Base-by-base conservation (phyloP, 2,888 invertebrate species). In the Ormyrus thymus region DNA sequence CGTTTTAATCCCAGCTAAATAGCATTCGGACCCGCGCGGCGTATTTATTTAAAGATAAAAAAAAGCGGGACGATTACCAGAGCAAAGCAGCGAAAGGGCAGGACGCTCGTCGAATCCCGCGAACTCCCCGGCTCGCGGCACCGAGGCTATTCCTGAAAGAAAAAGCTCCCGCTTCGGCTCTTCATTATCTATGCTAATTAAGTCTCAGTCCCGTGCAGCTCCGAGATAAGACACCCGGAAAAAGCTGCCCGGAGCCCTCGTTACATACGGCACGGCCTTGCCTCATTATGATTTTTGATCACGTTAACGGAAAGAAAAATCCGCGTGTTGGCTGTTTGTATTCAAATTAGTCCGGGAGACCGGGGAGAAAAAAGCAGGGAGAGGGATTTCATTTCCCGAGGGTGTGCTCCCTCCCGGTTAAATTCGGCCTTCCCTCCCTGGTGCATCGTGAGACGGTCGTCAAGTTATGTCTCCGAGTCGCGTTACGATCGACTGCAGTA, bases 151-250 rank as follows among this genome's bases (percentile, higher is more conserved):
- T 53, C 8, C n/a, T 4, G 11, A 13, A 59, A 58, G 29, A n/a
- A 10, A 13, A 46, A 68, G 45, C 11, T 50, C 15, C 4, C 13
- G 9, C 68, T 59, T 68, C 13, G 46, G 10, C 10, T 45, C n/a
- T 53, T 51, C 46, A 59, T 75, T 75, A 68, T 59, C 59, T 61
- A 68, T 66, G 59, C 53, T 68, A 68, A 75, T 50, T 75, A 53
- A 51, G 53, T 11, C 53, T 29, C 45, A 4, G 29, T 29, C 0
- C 29, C 43, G n/a, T 7, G 50, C 29, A 8, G n/a, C 45, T 10
- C 50, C 45, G 10, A 50, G 59, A 75, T 75, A 59, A 53, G 59
- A 74, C 51, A 15, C 13, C 51, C 29, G 29, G 29, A 29, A 29
- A 29, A 29, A 29, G 29, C 29, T 29, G 29, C 29, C n/a, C 29